Evolutionary conservation across 2,888 invertebrate species (phyloP).

Genomic region (Ceriagrion tenellum): DNA sequence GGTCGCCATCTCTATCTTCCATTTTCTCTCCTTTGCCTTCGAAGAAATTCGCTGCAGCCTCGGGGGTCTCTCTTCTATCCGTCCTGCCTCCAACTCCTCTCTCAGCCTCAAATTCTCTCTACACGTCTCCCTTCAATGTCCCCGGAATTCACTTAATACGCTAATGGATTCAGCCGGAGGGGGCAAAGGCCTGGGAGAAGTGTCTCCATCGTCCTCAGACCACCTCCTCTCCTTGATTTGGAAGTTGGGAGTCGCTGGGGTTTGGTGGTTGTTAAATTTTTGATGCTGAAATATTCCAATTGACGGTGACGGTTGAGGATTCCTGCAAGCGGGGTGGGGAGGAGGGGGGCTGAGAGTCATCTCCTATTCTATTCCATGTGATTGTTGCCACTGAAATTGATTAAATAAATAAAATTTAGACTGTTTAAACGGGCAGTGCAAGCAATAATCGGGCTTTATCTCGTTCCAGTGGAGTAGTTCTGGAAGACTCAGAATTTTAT

Average conservation of each 20-base stretch:
- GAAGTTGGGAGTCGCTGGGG: background rate
- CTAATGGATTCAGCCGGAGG: constrained; percentile 6
- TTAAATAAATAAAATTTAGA: background rate
- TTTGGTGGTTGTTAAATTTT: background rate
- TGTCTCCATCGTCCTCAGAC: background rate
- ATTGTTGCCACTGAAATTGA: background rate
- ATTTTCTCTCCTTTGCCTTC: background rate
- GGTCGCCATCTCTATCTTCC: background rate
- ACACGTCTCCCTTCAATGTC: background rate
- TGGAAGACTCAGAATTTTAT: too few relatives aligned
- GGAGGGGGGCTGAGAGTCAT: background rate
- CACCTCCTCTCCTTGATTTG: background rate
- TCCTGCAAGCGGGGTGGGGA: too few relatives aligned
- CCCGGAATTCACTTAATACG: constrained; percentile 17
- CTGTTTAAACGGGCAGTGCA: background rate
- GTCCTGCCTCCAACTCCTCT: background rate
- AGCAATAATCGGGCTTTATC: background rate
- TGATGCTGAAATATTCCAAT: background rate
- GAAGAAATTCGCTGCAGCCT: background rate
- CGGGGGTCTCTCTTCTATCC: background rate
- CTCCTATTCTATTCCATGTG: background rate
- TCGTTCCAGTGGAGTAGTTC: too few relatives aligned
- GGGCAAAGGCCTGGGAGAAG: background rate
- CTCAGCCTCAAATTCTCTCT: background rate
- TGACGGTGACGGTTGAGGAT: background rate